phyloP scores from a whole-genome alignment of 2,888 invertebrate species.

The Tetragnatha montana region DNA sequence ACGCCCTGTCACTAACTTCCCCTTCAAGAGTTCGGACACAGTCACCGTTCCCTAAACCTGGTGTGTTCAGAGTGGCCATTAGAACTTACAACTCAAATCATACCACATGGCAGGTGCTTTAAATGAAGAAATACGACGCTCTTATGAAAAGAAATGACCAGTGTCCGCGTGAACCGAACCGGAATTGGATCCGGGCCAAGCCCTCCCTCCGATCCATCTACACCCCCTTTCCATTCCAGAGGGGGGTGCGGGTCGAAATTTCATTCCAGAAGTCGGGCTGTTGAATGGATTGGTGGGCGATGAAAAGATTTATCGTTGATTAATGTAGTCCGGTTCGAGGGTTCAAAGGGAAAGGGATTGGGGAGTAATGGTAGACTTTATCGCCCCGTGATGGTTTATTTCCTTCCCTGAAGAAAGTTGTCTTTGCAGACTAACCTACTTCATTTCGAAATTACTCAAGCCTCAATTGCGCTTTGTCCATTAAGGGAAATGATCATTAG shows the following conservation, averaged over 20 bases:
- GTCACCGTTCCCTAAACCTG: not conserved
- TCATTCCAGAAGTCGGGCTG: slow-evolving; percentile 25
- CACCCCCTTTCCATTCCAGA: not conserved
- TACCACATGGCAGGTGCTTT: slow-evolving; percentile 23
- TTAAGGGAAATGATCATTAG: too few species aligned
- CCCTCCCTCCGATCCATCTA: slow-evolving; percentile 19
- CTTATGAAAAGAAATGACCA: slow-evolving; percentile 46
- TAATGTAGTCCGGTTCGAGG: not conserved
- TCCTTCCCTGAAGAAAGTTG: not conserved
- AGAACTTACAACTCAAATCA: not conserved
- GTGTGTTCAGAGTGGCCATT: not conserved
- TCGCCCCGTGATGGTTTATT: not conserved
- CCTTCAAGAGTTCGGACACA: not conserved
- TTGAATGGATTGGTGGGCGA: slow-evolving; percentile 7
- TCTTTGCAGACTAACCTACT: too few species aligned
- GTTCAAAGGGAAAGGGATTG: not conserved
- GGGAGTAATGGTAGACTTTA: slow-evolving; percentile 2
- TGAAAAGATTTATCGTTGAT: slow-evolving; percentile 34
- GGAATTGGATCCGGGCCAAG: slow-evolving; percentile 46
- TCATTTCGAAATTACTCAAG: too few species aligned
- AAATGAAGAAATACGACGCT: slow-evolving; percentile 46
- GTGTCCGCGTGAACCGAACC: slow-evolving; percentile 39
- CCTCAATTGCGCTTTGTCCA: too few species aligned
- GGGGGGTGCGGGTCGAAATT: slow-evolving; percentile 20
- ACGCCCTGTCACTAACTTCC: too few species aligned